These are phyloP conservation scores for Rhingia rostrata DNA, from an alignment of 2,888 invertebrate genomes.

Conservation along the genomic window DNA sequence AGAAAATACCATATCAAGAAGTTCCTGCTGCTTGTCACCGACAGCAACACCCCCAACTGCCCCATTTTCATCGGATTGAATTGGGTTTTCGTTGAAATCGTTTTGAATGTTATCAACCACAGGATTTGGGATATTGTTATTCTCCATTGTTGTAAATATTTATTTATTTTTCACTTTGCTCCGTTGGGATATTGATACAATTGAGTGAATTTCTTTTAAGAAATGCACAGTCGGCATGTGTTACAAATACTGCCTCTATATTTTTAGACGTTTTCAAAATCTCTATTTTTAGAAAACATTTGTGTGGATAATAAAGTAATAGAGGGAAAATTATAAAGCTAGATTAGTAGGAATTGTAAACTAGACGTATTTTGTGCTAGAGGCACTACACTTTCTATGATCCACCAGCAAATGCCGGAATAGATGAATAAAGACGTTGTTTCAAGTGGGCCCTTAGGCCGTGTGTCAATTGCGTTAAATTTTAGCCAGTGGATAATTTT, in stretches of 20 bases:
- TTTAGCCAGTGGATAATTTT: too few species aligned
- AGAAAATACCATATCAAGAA: constrained; percentile 81
- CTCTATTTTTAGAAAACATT: constrained; percentile 68
- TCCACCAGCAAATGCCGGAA: too few species aligned
- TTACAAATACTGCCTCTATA: constrained; percentile 41
- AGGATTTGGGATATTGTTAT: constrained; percentile 33
- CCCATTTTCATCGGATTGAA: constrained; percentile 49
- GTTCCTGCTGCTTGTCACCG: constrained; percentile 77
- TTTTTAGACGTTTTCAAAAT: constrained; percentile 69
- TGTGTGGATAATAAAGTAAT: constrained; percentile 45
- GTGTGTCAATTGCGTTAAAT: too few species aligned
- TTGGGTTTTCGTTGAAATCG: constrained; percentile 59
- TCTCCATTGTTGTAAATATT: constrained; percentile 31
- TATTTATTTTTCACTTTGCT: not conserved
- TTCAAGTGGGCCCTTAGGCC: too few species aligned
- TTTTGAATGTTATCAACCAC: constrained; percentile 1
- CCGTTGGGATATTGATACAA: constrained; percentile 2
- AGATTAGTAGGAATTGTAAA: too few species aligned
- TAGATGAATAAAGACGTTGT: too few species aligned
- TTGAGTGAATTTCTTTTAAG: not conserved
- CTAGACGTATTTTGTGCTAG: too few species aligned
- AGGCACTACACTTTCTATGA: too few species aligned
- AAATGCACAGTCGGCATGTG: constrained; percentile 34
- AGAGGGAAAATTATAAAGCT: constrained; percentile 10
- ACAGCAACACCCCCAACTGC: constrained; percentile 52